Base-by-base conservation (phyloP, 2,113 vertebrate species). In the Ctenomys sociabilis region DNA sequence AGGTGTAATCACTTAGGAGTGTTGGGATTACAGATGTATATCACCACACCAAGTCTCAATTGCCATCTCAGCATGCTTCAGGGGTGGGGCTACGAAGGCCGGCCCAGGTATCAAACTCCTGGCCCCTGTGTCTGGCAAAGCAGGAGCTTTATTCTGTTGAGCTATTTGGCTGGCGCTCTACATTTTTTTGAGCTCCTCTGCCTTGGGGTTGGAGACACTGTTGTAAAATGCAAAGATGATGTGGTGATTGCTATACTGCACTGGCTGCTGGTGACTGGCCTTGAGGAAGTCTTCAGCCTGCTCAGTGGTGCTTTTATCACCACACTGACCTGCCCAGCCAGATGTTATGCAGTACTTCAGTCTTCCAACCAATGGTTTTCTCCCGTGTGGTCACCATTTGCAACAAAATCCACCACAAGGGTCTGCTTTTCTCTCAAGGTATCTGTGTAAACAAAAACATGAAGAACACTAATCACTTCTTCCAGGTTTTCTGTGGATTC, bases 161-260 rank as follows among this genome's bases (percentile, higher is more conserved):
- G 49, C 12, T 49, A 49, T 49, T 49, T 49, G 49, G 49, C 49
- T 49, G 49, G 49, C 49, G 9, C 12, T 49, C 49, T 49, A 49
- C 99, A 99, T 99, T 95, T 99, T 98, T 84, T 97, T 97, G 78
- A 99, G 99, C 26, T 98, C 98, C 88, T 99, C 98, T 1, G 99
- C 99, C 99, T 99, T 99, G n/a, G 99, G 99, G 87, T 98, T 98
- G 84, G 99, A 99, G 61, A 99, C 99, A 0, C 99, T 99, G 49
- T 99, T 99, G 97, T 99, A 99, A 98, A 99, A 99, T 0, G 99
- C 99, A 59, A 99, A 99, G 90, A 99, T 98, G 16, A 99, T 98
- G 73, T 99, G 99, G 1, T 99, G 99, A 82, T 98, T 99, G 94
- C 98, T 98, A 96, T 99, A 99, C 85, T 99, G 99, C 85, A 99